These are phyloP conservation scores for Xanthorhoe spadicearia DNA, from an alignment of 2,888 invertebrate genomes.

Conservation along the genomic window DNA sequence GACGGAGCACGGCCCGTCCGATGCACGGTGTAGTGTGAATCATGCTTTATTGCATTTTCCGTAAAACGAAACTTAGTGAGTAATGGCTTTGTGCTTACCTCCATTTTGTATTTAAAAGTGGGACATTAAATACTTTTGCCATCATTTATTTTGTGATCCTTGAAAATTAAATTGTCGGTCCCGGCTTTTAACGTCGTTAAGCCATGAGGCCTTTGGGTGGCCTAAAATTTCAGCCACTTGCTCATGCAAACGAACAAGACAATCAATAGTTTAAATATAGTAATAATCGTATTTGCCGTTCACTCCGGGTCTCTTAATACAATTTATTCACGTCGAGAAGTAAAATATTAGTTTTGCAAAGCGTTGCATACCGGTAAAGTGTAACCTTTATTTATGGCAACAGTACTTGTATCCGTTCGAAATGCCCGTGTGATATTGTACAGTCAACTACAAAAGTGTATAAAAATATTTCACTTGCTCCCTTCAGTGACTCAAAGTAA, in stretches of 20 bases:
- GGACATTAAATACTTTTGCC: too few relatives aligned
- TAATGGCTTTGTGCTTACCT: background rate
- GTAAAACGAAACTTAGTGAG: constrained; percentile 3
- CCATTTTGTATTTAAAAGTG: too few relatives aligned
- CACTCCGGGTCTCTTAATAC: constrained; percentile 43
- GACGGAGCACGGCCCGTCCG: too few relatives aligned
- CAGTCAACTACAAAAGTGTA: background rate
- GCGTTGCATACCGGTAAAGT: constrained; percentile 45
- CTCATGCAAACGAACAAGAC: background rate
- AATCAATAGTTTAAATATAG: background rate
- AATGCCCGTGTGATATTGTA: constrained; percentile 40
- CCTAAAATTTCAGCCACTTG: too few relatives aligned
- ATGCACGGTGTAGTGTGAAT: too few relatives aligned
- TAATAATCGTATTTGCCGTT: background rate
- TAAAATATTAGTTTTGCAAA: constrained; percentile 46
- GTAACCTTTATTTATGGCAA: constrained; percentile 43
- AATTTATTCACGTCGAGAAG: constrained; percentile 54
- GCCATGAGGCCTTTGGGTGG: too few relatives aligned
- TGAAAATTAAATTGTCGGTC: too few relatives aligned
- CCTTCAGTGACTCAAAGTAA: too few relatives aligned
- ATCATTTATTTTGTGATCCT: too few relatives aligned
- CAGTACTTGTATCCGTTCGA: constrained; percentile 37
- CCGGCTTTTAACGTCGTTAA: too few relatives aligned
- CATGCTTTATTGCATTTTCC: background rate
- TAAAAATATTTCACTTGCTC: too few relatives aligned